Evolutionary conservation across 2,797 vertebrate genomes (phyloP).

Genomic region (Podarcis lilfordi): DNA sequence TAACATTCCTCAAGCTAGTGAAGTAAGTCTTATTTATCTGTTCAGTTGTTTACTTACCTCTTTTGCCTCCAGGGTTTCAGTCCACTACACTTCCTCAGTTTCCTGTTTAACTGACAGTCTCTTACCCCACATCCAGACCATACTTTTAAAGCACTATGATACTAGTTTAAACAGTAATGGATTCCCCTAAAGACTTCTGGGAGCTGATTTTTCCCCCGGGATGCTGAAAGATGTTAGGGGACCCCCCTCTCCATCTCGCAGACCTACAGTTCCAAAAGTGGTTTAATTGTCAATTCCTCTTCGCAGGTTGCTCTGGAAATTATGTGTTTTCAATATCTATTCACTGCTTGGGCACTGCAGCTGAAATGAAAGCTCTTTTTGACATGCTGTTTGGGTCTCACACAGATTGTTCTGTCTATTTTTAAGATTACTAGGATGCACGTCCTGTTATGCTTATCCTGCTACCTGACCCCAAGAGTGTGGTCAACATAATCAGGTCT

Average conservation of each 20-base stretch:
- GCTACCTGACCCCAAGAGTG: neutral
- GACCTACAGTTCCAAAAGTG: too few species aligned
- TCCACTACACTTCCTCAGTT: neutral
- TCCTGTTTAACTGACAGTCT: neutral
- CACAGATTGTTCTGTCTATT: neutral
- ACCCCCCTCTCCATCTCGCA: too few species aligned
- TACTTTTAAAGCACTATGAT: too few species aligned
- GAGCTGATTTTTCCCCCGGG: too few species aligned
- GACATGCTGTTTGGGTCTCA: neutral
- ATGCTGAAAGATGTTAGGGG: too few species aligned
- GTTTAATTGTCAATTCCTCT: too few species aligned
- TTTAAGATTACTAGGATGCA: too few species aligned
- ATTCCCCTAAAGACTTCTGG: too few species aligned
- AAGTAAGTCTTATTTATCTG: constrained; percentile 84
- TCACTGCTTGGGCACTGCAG: neutral
- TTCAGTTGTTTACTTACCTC: neutral
- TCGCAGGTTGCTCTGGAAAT: neutral
- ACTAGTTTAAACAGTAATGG: too few species aligned
- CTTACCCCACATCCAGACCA: neutral
- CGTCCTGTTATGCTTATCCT: too few species aligned
- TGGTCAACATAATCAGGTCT: neutral
- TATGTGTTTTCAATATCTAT: neutral
- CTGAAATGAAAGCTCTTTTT: neutral
- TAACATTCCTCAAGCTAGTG: constrained; percentile 89
- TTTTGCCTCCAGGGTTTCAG: constrained; percentile 16